Conservation (phyloP, 2,113 vertebrate genomes). For the Oxyruncus cristatus region DNA sequence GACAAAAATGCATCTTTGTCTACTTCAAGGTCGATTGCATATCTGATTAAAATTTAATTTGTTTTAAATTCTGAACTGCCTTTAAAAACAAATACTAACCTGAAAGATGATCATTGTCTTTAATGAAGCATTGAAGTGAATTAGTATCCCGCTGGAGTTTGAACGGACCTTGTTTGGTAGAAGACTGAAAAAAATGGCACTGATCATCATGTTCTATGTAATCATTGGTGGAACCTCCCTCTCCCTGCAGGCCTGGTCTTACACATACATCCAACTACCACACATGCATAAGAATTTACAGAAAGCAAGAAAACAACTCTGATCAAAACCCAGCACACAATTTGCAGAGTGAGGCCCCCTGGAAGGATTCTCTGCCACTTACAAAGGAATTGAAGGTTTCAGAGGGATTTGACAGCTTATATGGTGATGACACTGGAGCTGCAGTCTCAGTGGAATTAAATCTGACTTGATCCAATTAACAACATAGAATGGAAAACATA, state of each 20-base stretch:
- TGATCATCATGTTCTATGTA: background rate
- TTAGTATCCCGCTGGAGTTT: background rate
- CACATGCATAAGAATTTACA: background rate
- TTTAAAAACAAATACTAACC: background rate
- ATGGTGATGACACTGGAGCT: background rate
- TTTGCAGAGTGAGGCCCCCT: background rate
- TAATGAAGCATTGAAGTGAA: background rate
- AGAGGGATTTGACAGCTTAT: background rate
- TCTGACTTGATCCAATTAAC: conserved; percentile 20
- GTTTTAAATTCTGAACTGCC: background rate
- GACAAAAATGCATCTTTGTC: background rate
- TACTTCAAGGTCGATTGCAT: background rate
- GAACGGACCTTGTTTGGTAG: background rate
- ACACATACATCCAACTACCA: background rate
- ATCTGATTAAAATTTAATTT: background rate
- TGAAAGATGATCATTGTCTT: background rate
- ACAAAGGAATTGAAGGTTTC: background rate
- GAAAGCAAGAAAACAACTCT: background rate
- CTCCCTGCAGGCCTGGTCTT: background rate
- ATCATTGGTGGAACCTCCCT: background rate
- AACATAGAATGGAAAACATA: background rate
- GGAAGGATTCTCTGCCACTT: background rate
- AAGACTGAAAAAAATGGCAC: background rate
- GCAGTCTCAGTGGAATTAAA: background rate
- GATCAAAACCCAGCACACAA: background rate